phyloP scores from a whole-genome alignment of 2,113 vertebrate genomes.

The Nothoprocta pentlandii region DNA sequence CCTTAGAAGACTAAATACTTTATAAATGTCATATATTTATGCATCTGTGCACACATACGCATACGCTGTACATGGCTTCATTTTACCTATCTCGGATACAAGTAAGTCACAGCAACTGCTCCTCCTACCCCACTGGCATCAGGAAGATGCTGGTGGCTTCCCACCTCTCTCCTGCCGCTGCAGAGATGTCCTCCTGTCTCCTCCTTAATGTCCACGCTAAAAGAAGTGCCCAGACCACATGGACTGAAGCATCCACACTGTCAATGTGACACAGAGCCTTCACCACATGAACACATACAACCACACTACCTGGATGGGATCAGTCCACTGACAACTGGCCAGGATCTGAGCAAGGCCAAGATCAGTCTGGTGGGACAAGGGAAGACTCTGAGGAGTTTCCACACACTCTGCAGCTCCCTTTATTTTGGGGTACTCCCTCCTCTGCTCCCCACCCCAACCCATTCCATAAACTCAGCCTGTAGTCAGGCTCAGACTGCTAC shows the following conservation, averaged over 20 bases:
- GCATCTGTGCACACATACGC: not conserved
- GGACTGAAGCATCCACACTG: rapidly evolving
- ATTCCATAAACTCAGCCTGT: not conserved
- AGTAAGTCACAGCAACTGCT: not conserved
- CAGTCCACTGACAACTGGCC: not conserved
- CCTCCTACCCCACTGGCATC: not conserved
- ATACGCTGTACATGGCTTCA: not conserved
- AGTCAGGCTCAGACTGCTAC: not conserved
- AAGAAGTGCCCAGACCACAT: not conserved
- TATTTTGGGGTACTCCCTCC: not conserved
- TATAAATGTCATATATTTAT: not conserved
- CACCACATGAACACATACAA: rapidly evolving
- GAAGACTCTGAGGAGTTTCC: not conserved
- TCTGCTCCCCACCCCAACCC: not conserved
- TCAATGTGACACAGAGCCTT: rapidly evolving
- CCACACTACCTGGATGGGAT: not conserved
- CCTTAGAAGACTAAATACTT: not conserved
- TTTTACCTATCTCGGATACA: not conserved
- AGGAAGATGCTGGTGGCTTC: not conserved
- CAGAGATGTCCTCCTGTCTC: not conserved
- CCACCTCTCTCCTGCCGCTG: not conserved
- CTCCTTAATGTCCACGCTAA: not conserved
- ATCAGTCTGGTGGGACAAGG: not conserved
- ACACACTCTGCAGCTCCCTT: not conserved
- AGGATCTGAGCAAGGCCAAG: not conserved